phyloP scores from a whole-genome alignment of 2,888 invertebrate species.

The Iselma pallidipennis region DNA sequence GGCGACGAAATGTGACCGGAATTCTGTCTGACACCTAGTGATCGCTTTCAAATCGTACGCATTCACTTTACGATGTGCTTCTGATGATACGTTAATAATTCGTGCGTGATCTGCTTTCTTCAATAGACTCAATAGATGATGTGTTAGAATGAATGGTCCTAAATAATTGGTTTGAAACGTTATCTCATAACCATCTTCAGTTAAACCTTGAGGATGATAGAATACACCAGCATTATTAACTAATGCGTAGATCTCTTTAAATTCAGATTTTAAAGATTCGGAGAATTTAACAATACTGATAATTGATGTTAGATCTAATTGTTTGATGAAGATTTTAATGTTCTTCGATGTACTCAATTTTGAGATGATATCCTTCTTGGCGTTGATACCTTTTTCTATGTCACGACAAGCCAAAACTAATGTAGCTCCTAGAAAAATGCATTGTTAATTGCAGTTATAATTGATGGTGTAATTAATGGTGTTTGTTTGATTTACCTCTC shows the following conservation, averaged over 20 bases:
- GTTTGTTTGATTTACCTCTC: constrained; percentile 46
- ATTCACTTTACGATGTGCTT: constrained; percentile 52
- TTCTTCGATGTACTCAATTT: constrained; percentile 33
- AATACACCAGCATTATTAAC: constrained; percentile 63
- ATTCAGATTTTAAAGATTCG: constrained; percentile 46
- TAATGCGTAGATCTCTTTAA: constrained; percentile 53
- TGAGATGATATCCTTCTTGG: constrained; percentile 54
- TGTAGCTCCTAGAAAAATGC: constrained; percentile 52
- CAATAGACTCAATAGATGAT: constrained; percentile 54
- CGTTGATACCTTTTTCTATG: constrained; percentile 53
- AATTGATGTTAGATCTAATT: constrained; percentile 52
- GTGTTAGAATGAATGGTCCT: constrained; percentile 56
- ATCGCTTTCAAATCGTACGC: constrained; percentile 48
- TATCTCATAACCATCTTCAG: constrained; percentile 59
- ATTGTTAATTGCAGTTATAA: background rate
- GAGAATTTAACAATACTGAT: constrained; percentile 51
- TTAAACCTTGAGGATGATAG: constrained; percentile 57
- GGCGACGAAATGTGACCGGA: constrained; percentile 48
- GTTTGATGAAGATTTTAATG: constrained; percentile 45
- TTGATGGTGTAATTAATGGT: background rate
- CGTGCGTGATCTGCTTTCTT: constrained; percentile 52
- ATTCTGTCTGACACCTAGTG: constrained; percentile 43
- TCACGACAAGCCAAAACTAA: constrained; percentile 63
- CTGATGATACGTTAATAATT: constrained; percentile 58
- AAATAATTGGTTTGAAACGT: constrained; percentile 63